These are phyloP conservation scores for Phallusia fumigata DNA, from an alignment of 23 tunicate species.

Conservation along the genomic window DNA sequence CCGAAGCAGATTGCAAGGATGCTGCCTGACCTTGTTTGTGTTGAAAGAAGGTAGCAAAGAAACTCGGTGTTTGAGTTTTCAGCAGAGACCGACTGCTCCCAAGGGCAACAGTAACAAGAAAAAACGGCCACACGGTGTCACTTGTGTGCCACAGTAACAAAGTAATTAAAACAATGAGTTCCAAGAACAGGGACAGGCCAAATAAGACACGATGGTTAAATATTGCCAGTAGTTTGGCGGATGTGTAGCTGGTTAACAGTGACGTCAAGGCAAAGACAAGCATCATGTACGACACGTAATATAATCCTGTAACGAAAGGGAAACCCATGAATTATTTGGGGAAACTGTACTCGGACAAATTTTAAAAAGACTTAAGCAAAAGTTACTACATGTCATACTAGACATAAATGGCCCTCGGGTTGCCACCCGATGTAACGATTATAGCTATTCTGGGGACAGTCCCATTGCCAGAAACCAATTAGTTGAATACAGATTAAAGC, in stretches of 20 bases:
- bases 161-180: not conserved
- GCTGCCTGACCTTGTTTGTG: not conserved
- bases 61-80: not conserved
- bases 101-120: not conserved
- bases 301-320: not conserved
- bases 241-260: not conserved
- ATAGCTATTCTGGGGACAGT: too few relatives aligned
- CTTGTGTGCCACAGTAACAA: not conserved
- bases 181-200: not conserved
- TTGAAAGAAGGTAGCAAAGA: not conserved
- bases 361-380: too few relatives aligned
- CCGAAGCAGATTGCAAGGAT: not conserved
- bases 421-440: too few relatives aligned
- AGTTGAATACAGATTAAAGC: too few relatives aligned
- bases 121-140: not conserved
- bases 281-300: conserved; percentile 6
- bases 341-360: too few relatives aligned
- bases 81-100: not conserved
- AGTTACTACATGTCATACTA: too few relatives aligned
- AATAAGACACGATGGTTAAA: not conserved
- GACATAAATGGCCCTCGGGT: too few relatives aligned
- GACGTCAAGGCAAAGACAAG: not conserved
- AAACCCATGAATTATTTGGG: too few relatives aligned
- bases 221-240: not conserved
- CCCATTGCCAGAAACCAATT: too few relatives aligned